Evolutionary conservation across 2,888 invertebrate species (phyloP), one percentile per base, ranked within the genome.

Genomic region (Lasius fuliginosus): DNA sequence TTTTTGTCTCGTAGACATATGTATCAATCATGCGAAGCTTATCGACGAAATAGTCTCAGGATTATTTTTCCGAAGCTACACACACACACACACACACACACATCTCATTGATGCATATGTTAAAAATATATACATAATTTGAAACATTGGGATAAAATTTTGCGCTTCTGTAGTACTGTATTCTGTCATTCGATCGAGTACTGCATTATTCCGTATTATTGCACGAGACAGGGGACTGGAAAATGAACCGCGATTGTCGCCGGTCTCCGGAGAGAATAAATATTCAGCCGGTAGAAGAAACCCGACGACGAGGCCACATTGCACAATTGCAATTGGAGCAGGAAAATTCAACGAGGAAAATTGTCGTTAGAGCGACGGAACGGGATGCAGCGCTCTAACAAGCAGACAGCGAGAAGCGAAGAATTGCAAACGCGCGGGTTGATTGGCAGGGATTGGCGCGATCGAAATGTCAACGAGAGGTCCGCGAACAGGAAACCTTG

Each of bases 401-500:
- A 64, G 33, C 40, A 58, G 71, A 46, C 69, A 53, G 64, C 73
- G 74, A 15, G 74, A 15, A 15, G 27, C 82, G 67, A 81, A 86
- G 83, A 87, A 85, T 87, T 89, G 82, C 69, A 83, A 83, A 74
- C 65, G 85, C 58, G 90, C 73, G 40, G 83, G 81, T 62, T 85
- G 86, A 88, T 86, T 86, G 86, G 83, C 82, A 83, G 85, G 77
- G 85, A 90, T 89, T 89, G 90, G 88, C 85, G 65, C 69, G 81
- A 85, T 85, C 86, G 87, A 90, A 90, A 90, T 90, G 85, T 89
- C 89, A 90, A 86, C 89, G 82, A 77, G 67, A 86, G 81, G 67
- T 85, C 81, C 82, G 85, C 81, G 83, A 88, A 88, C 88, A 88
- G 90, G 89, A 89, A 89, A 89, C 85, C 77, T 84, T 82, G 84